Evolutionary conservation across 2,797 vertebrate genomes (phyloP).

Genomic region (Myoxocephalus aenaeus): DNA sequence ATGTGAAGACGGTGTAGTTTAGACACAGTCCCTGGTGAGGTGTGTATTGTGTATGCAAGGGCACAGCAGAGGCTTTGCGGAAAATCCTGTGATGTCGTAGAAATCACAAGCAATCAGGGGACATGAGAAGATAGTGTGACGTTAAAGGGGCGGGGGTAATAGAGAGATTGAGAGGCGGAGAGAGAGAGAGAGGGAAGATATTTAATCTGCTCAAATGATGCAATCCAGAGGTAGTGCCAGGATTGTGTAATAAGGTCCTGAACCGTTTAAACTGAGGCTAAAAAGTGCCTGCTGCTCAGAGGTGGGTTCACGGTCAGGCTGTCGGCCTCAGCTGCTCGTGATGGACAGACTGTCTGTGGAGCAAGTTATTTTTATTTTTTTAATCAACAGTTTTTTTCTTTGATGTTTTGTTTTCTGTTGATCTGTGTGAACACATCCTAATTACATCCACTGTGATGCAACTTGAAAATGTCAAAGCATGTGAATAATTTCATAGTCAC

Average conservation of each 20-base stretch:
- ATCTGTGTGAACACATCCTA: not conserved
- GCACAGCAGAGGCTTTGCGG: conserved; percentile 47
- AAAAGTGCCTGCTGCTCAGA: conserved; percentile 72
- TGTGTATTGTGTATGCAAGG: not conserved
- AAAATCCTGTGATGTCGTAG: conserved; percentile 58
- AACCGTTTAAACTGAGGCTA: conserved; percentile 52
- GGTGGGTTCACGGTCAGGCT: conserved; percentile 59
- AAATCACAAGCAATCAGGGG: conserved; percentile 60
- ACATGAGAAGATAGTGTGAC: conserved; percentile 52
- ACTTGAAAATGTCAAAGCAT: not conserved
- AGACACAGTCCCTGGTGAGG: conserved; percentile 3
- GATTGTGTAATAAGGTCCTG: conserved; percentile 69
- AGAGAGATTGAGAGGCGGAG: conserved; percentile 36
- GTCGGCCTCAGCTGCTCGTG: conserved; percentile 41
- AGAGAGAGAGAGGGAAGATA: conserved; percentile 46
- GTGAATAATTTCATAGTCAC: not conserved
- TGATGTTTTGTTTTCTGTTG: conserved; percentile 5
- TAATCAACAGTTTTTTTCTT: not conserved
- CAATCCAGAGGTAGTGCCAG: conserved; percentile 67
- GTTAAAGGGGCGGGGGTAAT: conserved; percentile 28
- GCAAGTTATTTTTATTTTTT: not conserved
- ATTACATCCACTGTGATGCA: conserved; percentile 2
- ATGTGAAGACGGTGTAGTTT: not conserved
- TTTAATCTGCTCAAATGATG: conserved; percentile 78
- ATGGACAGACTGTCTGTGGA: conserved; percentile 23